phyloP scores from a whole-genome alignment of 2,797 vertebrate genomes.

The Paratrypauchen microcephalus region DNA sequence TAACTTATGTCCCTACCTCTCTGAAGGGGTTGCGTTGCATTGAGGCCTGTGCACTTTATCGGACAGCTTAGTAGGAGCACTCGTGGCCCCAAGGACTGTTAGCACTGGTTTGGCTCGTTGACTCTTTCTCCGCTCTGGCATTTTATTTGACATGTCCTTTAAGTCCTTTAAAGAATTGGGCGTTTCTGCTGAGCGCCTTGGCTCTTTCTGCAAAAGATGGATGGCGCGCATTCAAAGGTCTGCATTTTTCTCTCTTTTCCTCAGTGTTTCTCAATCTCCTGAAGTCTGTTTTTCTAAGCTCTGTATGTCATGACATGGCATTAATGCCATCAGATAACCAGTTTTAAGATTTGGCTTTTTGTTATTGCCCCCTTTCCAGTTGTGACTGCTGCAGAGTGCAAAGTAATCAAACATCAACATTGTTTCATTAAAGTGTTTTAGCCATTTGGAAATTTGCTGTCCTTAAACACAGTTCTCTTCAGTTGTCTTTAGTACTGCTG shows the following conservation, averaged over 20 bases:
- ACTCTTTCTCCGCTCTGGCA: slow-evolving; percentile 47
- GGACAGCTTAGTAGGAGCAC: slow-evolving; percentile 58
- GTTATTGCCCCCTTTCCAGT: slow-evolving; percentile 62
- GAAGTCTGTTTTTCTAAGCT: slow-evolving; percentile 30
- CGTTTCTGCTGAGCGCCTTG: slow-evolving; percentile 78
- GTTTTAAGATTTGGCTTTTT: slow-evolving; percentile 57
- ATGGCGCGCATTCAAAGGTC: slow-evolving; percentile 80
- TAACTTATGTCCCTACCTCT: slow-evolving; percentile 30
- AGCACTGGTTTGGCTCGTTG: slow-evolving; percentile 56
- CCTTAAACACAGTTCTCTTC: not conserved
- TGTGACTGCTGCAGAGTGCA: slow-evolving; percentile 24
- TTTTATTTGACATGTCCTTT: slow-evolving; percentile 79
- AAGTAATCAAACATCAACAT: slow-evolving; percentile 62
- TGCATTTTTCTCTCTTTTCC: slow-evolving; percentile 51
- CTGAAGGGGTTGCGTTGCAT: slow-evolving; percentile 19
- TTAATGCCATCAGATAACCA: slow-evolving; percentile 59
- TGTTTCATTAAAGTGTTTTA: slow-evolving; percentile 59
- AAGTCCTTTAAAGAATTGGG: slow-evolving; percentile 79
- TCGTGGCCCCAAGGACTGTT: slow-evolving; percentile 65
- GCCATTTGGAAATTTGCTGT: slow-evolving; percentile 31
- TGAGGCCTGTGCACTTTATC: slow-evolving; percentile 56
- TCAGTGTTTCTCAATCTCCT: slow-evolving; percentile 18
- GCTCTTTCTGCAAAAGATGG: slow-evolving; percentile 81
- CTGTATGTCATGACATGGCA: slow-evolving; percentile 46
- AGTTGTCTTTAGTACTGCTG: slow-evolving; percentile 20